Conservation (phyloP, 2,888 invertebrate species). For the Disparrhopalites patrizii region DNA sequence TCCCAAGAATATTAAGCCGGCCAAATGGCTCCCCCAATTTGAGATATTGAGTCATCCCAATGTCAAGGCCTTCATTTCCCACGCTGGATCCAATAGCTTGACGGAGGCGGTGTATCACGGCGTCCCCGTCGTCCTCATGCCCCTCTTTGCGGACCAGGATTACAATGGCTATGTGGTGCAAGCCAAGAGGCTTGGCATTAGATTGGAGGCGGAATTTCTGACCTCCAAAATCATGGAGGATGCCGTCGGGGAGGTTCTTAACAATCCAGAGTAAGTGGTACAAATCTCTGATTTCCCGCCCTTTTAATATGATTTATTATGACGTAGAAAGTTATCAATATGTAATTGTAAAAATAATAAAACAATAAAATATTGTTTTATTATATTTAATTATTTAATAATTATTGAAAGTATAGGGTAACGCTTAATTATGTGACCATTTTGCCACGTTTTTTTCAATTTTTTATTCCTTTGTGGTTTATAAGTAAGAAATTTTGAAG, state of each 20-base stretch:
- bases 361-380: too few species aligned
- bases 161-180: slow-evolving; percentile 17
- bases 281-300: neutral
- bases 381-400: too few species aligned
- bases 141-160: slow-evolving; percentile 13
- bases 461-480: too few species aligned
- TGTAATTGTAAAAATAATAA: neutral
- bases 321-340: neutral
- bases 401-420: too few species aligned
- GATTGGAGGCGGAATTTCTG: slow-evolving; percentile 2
- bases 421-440: too few species aligned
- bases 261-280: neutral
- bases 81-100: slow-evolving; percentile 17
- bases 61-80: slow-evolving; percentile 17
- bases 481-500: too few species aligned
- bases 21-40: slow-evolving; percentile 18
- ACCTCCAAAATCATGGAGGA: slow-evolving; percentile 5
- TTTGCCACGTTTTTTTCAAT: too few species aligned
- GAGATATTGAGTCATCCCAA: slow-evolving; percentile 18
- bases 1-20: slow-evolving; percentile 4
- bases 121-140: neutral
- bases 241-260: slow-evolving; percentile 6
- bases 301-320: neutral
- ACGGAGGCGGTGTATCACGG: slow-evolving; percentile 13
- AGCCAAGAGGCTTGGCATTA: slow-evolving; percentile 3